phyloP scores from a whole-genome alignment of 2,797 vertebrate species.

The Aratinga solstitialis region DNA sequence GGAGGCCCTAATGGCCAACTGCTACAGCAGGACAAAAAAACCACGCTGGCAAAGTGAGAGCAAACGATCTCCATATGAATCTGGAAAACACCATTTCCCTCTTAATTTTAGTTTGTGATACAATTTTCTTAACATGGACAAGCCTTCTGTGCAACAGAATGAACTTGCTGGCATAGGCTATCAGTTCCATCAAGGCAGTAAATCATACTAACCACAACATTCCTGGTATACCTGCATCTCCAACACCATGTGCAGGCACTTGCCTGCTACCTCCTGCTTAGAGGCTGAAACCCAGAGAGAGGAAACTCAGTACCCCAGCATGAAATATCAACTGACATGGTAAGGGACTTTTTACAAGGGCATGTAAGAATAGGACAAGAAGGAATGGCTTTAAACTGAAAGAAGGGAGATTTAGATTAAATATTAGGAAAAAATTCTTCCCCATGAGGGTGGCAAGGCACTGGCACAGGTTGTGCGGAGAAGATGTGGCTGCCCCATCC shows the following conservation, averaged over 20 bases:
- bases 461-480: not conserved
- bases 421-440: not conserved
- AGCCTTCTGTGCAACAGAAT: not conserved
- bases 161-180: not conserved
- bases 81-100: not conserved
- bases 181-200: not conserved
- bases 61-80: rapidly evolving
- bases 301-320: not conserved
- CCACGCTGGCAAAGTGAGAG: not conserved
- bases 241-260: rapidly evolving
- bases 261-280: not conserved
- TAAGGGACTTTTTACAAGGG: not conserved
- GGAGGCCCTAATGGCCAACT: not conserved
- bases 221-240: not conserved
- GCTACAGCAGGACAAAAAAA: not conserved
- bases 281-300: not conserved
- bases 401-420: not conserved
- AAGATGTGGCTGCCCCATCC: not conserved
- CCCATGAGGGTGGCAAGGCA: not conserved
- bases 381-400: not conserved
- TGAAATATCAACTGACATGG: not conserved
- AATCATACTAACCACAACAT: not conserved
- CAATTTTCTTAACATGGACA: not conserved
- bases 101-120: not conserved
- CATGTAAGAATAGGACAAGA: not conserved